A percentile compares a stretch with the other conserved stretches of the same genome.
phyloP scores from a whole-genome alignment of 2,113 vertebrate genomes.

The Ovis canadensis region DNA sequence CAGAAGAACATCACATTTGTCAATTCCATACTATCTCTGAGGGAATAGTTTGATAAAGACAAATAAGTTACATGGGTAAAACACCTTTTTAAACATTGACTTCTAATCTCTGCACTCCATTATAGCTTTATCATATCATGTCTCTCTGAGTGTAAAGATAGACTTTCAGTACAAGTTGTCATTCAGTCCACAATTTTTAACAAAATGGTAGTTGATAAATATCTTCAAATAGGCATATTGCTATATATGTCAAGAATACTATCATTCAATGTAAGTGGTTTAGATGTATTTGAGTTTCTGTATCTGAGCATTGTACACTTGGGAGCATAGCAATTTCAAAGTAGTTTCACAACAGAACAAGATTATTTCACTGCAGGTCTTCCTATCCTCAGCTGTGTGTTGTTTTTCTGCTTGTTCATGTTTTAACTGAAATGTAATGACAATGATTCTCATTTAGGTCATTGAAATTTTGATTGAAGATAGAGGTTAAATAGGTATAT shows the following conservation, averaged over 20 bases:
- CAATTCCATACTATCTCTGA: not conserved
- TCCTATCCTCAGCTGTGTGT: not conserved
- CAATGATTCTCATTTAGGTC: not conserved
- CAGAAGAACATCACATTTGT: not conserved
- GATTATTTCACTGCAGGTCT: not conserved
- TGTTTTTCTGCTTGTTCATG: not conserved
- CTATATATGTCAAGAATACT: not conserved
- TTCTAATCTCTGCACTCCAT: not conserved
- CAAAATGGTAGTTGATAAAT: slow-evolving; percentile 29
- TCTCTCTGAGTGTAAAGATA: not conserved
- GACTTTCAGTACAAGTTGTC: not conserved
- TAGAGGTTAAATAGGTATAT: not conserved
- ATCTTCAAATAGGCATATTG: not conserved
- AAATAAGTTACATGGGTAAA: not conserved
- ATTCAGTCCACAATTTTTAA: not conserved
- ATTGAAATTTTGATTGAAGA: not conserved
- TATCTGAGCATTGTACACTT: not conserved
- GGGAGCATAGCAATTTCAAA: slow-evolving; percentile 4
- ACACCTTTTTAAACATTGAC: slow-evolving; percentile 13
- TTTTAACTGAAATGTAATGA: not conserved
- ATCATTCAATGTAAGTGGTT: slow-evolving; percentile 1
- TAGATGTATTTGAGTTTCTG: not conserved
- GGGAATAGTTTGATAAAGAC: not conserved
- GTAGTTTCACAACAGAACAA: not conserved
- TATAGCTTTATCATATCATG: not conserved